Evolutionary conservation across 2,888 invertebrate species (phyloP).

Genomic region (Omphaloscelis lunosa): DNA sequence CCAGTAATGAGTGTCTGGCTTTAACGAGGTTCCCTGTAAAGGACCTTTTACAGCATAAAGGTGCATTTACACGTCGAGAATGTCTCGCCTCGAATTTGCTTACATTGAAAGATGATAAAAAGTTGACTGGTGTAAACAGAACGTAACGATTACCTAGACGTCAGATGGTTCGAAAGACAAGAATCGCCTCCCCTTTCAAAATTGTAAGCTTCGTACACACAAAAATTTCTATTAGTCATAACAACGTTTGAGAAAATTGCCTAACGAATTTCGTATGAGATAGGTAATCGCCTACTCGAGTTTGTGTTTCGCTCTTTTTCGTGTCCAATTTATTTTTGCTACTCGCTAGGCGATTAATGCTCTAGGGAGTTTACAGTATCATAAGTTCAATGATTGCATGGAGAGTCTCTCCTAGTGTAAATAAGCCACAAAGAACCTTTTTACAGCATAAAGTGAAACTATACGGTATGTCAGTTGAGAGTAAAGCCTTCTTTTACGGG

Average conservation of each 20-base stretch:
- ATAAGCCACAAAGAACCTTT: constrained; percentile 16
- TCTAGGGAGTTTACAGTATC: too few relatives aligned
- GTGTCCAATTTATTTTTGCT: not conserved
- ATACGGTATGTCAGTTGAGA: constrained; percentile 19
- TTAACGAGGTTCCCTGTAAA: constrained; percentile 46
- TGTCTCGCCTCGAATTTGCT: not conserved
- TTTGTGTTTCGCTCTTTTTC: not conserved
- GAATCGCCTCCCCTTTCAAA: not conserved
- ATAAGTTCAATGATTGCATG: too few relatives aligned
- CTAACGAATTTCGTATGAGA: not conserved
- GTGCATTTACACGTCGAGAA: not conserved
- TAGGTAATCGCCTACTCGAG: not conserved
- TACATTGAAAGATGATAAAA: not conserved
- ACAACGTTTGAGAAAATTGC: not conserved
- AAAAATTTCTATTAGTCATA: too few relatives aligned
- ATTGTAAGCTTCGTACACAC: too few relatives aligned
- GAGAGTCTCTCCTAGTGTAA: not conserved
- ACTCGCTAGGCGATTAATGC: not conserved
- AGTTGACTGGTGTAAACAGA: not conserved
- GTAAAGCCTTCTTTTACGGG: constrained; percentile 30
- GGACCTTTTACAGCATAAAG: constrained; percentile 6
- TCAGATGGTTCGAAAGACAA: too few relatives aligned
- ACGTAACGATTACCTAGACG: not conserved
- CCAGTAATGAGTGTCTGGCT: constrained; percentile 48
- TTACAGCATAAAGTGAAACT: constrained; percentile 31